A percentile compares a stretch with the other conserved stretches of the same genome.
phyloP scores from a whole-genome alignment of 2,888 invertebrate genomes.

The Metalampra italica region DNA sequence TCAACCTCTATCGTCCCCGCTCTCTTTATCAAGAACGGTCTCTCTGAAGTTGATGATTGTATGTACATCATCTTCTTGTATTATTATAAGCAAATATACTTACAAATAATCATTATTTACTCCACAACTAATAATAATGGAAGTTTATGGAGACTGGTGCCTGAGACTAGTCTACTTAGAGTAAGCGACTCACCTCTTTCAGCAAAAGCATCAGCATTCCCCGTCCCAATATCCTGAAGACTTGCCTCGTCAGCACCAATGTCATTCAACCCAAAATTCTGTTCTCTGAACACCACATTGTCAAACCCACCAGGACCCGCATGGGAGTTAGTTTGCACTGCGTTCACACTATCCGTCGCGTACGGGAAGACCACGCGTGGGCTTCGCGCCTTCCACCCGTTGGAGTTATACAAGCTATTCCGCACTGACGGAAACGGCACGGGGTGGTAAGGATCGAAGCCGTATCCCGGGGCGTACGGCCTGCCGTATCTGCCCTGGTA shows the following conservation, averaged over 20 bases:
- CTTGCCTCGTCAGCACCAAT: constrained; percentile 78
- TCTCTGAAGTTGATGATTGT: no score
- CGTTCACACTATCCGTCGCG: constrained; percentile 53
- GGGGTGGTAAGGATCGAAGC: constrained; percentile 47
- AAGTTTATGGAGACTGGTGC: no score
- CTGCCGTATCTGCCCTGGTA: constrained; percentile 57
- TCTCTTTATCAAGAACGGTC: no score
- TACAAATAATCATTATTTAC: no score
- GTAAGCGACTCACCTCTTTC: constrained; percentile 80
- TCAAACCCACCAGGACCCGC: constrained; percentile 43
- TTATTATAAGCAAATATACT: no score
- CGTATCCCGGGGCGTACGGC: constrained; percentile 59
- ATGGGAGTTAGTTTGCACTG: constrained; percentile 68
- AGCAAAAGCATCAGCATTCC: constrained; percentile 72
- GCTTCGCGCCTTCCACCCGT: constrained; percentile 68
- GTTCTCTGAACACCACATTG: constrained; percentile 78
- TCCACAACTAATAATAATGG: no score
- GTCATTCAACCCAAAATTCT: constrained; percentile 79
- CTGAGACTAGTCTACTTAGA: neutral
- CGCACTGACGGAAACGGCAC: constrained; percentile 45
- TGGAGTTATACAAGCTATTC: constrained; percentile 47
- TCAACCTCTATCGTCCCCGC: no score
- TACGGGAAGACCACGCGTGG: constrained; percentile 73
- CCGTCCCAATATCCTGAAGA: constrained; percentile 80
- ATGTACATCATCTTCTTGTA: no score